Evolutionary conservation across 1,140 invertebrate species (phyloP), one percentile per base, ranked within the genome.

Genomic region (Cepaea nemoralis): DNA sequence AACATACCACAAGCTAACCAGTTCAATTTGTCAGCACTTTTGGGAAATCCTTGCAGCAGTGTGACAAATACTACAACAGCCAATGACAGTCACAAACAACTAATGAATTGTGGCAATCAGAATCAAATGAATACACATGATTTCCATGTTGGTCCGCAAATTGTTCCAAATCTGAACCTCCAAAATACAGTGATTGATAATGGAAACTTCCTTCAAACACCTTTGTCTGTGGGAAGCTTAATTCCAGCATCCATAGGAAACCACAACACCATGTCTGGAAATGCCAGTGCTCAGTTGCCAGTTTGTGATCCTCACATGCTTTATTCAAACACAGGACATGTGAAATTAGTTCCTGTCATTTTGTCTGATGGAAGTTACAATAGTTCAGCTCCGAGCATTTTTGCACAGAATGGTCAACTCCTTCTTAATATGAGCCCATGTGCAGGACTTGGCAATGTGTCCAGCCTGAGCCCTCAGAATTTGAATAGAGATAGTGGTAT

Each of bases 381-480:
- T n/a, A 6, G 14, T n/a, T 59, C 55, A 59, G 55, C n/a, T 59
- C 24, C 55, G 5, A 59, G n/a, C 22, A 19, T 59, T 24, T 59
- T 59, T n/a, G 14, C 55, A 59, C 55, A 59, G 55, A 59, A 59
- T 59, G 55, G 55, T 59, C 55, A 59, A 59, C 8, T 59, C 24
- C n/a, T 59, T n/a, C 24, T 59, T 12, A 59, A n/a, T 24, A 59
- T 59, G 55, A 59, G 24, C 22, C 55, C 55, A 19, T 24, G 22
- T 24, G 8, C 55, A 59, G 55, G 55, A 5, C 55, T 59, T 5
- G 22, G 55, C 12, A n/a, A 24, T 59, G 55, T 59, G 12, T 59
- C 55, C 12, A 59, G 55, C 55, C 22, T 59, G 12, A 59, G 55
- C 24, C 55, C 55, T 5, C 55, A 59, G 8, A 59, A 12, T 59